Evolutionary conservation across 2,797 vertebrate species (phyloP), one percentile per base, ranked within the genome.

Genomic region (Enteromius anoplus): DNA sequence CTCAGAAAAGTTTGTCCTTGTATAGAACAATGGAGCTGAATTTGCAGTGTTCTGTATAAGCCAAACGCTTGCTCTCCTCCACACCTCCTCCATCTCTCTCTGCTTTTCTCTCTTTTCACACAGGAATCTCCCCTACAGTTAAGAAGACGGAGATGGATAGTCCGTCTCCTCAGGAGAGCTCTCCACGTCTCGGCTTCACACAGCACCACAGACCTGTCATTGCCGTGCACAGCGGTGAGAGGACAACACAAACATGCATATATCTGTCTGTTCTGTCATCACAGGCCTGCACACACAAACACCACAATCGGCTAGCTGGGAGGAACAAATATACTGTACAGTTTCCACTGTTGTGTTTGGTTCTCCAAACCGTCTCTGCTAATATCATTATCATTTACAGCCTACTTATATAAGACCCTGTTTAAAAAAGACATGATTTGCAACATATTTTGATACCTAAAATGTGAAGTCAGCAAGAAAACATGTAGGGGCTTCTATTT

Each of bases 171-270:
- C 98, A 98, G 93, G 97, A 98, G 89, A 96, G 95, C 84, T 98
- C 98, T 0, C 97, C 97, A 12, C 96, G 98, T 78, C 94, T 98
- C 88, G 96, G 95, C 91, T 99, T 97, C 92, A 98, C 97, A 0
- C 98, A 99, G 91, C 98, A 99, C 92, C 97, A 99, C 92, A 95
- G 97, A 92, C 98, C 97, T 0, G 97, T 99, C 93, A 99, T 99
- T n/a, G 97, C 97, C 3, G 97, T 99, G 89, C 97, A 99, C 94
- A 98, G 97, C 65, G 97, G 97, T 99, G 87, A 93, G 96, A 86
- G 58, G 78, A 17, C 51, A 51, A 37, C 49, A 21, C 78, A 49
- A 53, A 73, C 49, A 11, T 60, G 64, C 37, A 69, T 65, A 79
- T 65, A 15, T 49, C 45, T 65, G 77, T 49, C 29, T 58, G 45